phyloP scores from a whole-genome alignment of 1,140 invertebrate genomes.

The Penaeus japonicus region DNA sequence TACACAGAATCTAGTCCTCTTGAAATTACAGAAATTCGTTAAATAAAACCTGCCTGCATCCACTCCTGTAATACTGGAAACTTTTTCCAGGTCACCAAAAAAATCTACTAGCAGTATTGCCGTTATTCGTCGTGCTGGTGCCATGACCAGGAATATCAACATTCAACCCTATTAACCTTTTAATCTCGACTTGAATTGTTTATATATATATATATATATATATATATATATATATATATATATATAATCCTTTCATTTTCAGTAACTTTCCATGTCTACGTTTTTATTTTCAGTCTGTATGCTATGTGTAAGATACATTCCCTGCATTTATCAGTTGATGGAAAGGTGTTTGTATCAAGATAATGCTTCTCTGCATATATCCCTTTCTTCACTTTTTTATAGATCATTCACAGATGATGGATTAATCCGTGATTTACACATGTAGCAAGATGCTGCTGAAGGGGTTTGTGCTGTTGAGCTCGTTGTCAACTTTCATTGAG shows the following conservation, averaged over 20 bases:
- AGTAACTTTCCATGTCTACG: background rate
- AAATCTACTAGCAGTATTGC: conserved; percentile 51
- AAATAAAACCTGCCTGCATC: background rate
- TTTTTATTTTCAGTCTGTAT: background rate
- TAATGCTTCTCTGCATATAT: background rate
- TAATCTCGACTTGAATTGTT: no score
- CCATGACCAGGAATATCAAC: conserved; percentile 43
- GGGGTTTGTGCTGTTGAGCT: background rate
- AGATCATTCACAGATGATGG: background rate
- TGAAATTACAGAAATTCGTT: conserved; percentile 11
- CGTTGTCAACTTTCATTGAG: background rate
- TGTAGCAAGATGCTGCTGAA: background rate
- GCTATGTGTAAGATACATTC: background rate
- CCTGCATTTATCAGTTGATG: background rate
- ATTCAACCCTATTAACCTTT: conserved; percentile 33
- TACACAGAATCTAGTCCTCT: background rate
- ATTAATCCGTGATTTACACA: background rate
- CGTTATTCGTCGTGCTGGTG: conserved; percentile 41
- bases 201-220: no score
- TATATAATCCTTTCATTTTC: background rate
- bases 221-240: no score
- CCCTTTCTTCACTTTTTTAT: background rate
- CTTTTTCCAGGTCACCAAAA: conserved; percentile 10
- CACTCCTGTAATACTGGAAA: conserved; percentile 34
- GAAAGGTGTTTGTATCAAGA: background rate